These are phyloP conservation scores for Colletes latitarsis DNA, from an alignment of 1,140 invertebrate genomes.

Conservation along the genomic window DNA sequence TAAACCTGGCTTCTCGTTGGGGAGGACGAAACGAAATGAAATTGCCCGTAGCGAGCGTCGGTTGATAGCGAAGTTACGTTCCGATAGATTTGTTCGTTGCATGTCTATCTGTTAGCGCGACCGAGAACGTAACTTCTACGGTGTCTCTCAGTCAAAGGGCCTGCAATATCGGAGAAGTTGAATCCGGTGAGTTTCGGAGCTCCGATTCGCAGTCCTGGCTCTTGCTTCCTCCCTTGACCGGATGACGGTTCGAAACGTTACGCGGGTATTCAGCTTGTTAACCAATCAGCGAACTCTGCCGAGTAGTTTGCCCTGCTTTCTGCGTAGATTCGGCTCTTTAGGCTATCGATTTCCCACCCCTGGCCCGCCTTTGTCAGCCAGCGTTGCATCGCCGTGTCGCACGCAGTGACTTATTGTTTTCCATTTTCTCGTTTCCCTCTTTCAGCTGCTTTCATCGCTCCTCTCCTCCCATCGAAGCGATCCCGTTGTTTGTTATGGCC, in stretches of 20 bases:
- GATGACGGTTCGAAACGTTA: slow-evolving; percentile 43
- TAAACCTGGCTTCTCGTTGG: background rate
- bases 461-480: too few relatives aligned
- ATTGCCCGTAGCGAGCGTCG: slow-evolving; percentile 12
- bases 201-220: background rate
- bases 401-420: background rate
- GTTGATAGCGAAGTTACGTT: slow-evolving; percentile 48
- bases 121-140: slow-evolving; percentile 26
- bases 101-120: slow-evolving; percentile 23
- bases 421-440: background rate
- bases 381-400: slow-evolving; percentile 27
- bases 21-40: background rate
- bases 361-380: background rate
- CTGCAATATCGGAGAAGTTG: slow-evolving; percentile 46
- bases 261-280: slow-evolving; percentile 61
- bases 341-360: slow-evolving; percentile 39
- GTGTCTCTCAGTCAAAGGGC: slow-evolving; percentile 44
- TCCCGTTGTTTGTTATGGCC: too few relatives aligned
- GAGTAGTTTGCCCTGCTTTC: slow-evolving; percentile 52
- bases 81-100: slow-evolving; percentile 49
- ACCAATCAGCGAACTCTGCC: slow-evolving; percentile 59
- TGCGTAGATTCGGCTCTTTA: slow-evolving; percentile 45
- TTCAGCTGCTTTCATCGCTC: background rate
- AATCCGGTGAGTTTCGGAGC: slow-evolving; percentile 27
- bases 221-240: slow-evolving; percentile 1